phyloP scores from a whole-genome alignment of 2,113 vertebrate species.

The Misgurnus mizolepis region DNA sequence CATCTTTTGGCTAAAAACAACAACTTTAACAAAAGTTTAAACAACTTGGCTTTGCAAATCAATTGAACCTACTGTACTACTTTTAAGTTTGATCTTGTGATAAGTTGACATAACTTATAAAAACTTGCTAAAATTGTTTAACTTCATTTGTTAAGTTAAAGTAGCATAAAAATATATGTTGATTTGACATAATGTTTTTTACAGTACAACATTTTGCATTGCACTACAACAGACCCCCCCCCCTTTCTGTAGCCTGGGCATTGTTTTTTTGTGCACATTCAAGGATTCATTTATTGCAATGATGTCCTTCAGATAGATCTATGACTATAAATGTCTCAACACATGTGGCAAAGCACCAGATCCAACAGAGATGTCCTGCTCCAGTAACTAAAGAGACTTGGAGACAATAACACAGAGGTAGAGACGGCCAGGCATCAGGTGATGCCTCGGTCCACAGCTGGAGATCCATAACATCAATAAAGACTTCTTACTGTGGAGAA shows the following conservation, averaged over 20 bases:
- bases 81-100: too few species aligned
- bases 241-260: not conserved
- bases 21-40: too few species aligned
- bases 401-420: not conserved
- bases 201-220: too few species aligned
- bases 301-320: not conserved
- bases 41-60: too few species aligned
- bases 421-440: constrained; percentile 21
- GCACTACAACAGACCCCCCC: too few species aligned
- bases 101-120: too few species aligned
- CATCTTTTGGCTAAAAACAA: too few species aligned
- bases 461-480: constrained; percentile 13
- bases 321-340: constrained; percentile 30
- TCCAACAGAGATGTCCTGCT: not conserved
- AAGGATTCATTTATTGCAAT: not conserved
- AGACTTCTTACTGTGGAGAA: constrained; percentile 20
- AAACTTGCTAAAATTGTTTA: too few species aligned
- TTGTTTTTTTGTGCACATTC: not conserved
- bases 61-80: too few species aligned
- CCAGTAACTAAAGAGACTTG: not conserved
- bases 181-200: too few species aligned
- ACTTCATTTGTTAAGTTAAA: too few species aligned
- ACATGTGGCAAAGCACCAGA: constrained; percentile 14
- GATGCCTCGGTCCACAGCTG: constrained; percentile 8
- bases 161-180: too few species aligned